Percentiles rank a stretch among this genome's conserved stretches.
Evolutionary conservation across 2,113 vertebrate genomes (phyloP).

Genomic region (Hippocampus comes): DNA sequence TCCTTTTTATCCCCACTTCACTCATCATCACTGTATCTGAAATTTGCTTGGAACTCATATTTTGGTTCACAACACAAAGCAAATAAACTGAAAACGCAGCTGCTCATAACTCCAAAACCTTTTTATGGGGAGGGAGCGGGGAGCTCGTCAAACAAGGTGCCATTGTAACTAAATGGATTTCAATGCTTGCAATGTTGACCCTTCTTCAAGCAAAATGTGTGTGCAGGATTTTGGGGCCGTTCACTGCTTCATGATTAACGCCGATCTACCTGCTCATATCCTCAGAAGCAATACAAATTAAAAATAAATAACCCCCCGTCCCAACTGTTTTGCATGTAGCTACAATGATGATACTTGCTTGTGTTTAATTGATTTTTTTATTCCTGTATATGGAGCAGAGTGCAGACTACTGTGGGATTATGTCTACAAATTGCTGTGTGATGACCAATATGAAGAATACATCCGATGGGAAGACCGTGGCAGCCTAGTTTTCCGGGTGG

Average conservation of each 20-base stretch:
- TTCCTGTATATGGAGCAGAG: slow-evolving; percentile 61
- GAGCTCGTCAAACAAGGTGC: not conserved
- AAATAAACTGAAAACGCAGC: not conserved
- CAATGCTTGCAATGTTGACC: not conserved
- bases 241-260: too few relatives aligned
- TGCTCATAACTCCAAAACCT: too few relatives aligned
- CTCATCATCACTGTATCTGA: not conserved
- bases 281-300: not conserved
- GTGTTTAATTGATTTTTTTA: not conserved
- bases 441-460: slow-evolving; percentile 79
- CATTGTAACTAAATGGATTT: not conserved
- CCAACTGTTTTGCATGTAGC: not conserved
- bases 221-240: too few relatives aligned
- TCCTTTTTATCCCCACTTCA: not conserved
- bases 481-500: slow-evolving; percentile 78
- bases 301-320: not conserved
- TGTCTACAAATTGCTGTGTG: slow-evolving; percentile 83
- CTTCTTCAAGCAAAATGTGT: not conserved
- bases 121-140: too few relatives aligned
- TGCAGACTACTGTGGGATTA: slow-evolving; percentile 89
- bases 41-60: not conserved
- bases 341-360: not conserved
- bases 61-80: not conserved
- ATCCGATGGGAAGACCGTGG: slow-evolving; percentile 84
- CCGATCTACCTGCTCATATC: not conserved